Evolutionary conservation across 2,888 invertebrate species (phyloP).

Genomic region (Caenorhabditis sp.): DNA sequence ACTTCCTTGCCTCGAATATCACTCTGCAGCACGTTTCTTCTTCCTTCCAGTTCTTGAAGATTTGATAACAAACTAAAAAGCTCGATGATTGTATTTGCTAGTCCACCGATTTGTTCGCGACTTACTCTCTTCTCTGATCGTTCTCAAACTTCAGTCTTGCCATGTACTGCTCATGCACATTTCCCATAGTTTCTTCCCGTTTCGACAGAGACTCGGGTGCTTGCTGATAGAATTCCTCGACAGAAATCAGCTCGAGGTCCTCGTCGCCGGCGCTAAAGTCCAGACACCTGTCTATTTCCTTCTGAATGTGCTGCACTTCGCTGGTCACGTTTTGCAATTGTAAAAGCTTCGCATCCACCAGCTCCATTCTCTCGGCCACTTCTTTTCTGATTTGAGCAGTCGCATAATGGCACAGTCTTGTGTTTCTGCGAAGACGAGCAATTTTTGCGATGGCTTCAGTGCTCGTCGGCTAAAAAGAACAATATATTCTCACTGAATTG

Average conservation of each 20-base stretch:
- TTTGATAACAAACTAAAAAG: constrained; percentile 66
- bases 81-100: too few relatives aligned
- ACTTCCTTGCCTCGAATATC: constrained; percentile 73
- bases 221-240: constrained; percentile 68
- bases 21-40: constrained; percentile 67
- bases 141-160: constrained; percentile 68
- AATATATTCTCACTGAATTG: background rate
- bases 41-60: constrained; percentile 67
- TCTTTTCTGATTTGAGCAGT: constrained; percentile 56
- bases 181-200: constrained; percentile 55
- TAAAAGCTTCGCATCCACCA: constrained; percentile 67
- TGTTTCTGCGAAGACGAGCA: constrained; percentile 48
- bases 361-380: constrained; percentile 44
- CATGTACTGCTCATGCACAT: constrained; percentile 68
- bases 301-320: constrained; percentile 72
- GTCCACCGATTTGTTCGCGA: too few relatives aligned
- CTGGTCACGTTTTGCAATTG: constrained; percentile 69
- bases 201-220: constrained; percentile 55
- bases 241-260: constrained; percentile 65
- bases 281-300: constrained; percentile 69
- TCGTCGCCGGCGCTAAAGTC: constrained; percentile 71
- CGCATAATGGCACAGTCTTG: constrained; percentile 57
- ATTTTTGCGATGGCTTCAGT: constrained; percentile 23
- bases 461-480: constrained; percentile 5
- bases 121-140: constrained; percentile 64